Evolutionary conservation across 2,797 vertebrate species (phyloP).

Genomic region (Cirrhinus mrigala): DNA sequence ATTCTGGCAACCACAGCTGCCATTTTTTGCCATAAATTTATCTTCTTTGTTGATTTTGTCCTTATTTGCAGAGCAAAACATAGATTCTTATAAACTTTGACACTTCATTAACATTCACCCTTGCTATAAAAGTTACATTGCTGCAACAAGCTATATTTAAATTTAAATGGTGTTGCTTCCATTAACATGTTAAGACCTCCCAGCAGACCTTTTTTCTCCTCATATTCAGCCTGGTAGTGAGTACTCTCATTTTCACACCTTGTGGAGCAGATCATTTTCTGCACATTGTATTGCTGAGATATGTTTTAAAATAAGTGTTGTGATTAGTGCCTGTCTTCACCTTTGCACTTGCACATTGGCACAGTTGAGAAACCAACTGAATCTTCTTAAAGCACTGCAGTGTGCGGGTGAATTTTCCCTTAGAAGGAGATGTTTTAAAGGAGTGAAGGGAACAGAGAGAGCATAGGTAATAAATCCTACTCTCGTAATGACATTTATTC

Average conservation of each 20-base stretch:
- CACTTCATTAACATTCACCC: not conserved
- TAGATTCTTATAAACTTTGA: not conserved
- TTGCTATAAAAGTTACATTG: not conserved
- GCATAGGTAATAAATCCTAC: conserved; percentile 43
- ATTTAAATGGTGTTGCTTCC: not conserved
- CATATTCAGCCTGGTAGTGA: not conserved
- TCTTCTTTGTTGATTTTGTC: not conserved
- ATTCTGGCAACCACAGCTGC: too few species aligned
- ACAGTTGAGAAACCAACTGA: conserved; percentile 43
- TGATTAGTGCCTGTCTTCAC: conserved; percentile 15
- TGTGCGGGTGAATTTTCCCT: not conserved
- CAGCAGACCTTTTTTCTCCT: not conserved
- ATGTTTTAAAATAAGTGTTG: conserved; percentile 33
- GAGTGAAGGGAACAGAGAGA: conserved; percentile 16
- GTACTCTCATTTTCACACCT: conserved; percentile 29
- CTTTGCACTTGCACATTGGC: conserved; percentile 14
- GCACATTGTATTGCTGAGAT: conserved; percentile 10
- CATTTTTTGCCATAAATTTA: too few species aligned
- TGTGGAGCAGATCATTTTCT: conserved; percentile 3
- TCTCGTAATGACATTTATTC: conserved; percentile 36
- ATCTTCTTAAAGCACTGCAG: conserved; percentile 40
- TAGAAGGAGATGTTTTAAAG: conserved; percentile 26
- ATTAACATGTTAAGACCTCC: not conserved
- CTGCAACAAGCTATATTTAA: not conserved
- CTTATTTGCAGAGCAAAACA: not conserved